Conservation (phyloP, 2,888 invertebrate species). For the Nemotelus nigrinus region DNA sequence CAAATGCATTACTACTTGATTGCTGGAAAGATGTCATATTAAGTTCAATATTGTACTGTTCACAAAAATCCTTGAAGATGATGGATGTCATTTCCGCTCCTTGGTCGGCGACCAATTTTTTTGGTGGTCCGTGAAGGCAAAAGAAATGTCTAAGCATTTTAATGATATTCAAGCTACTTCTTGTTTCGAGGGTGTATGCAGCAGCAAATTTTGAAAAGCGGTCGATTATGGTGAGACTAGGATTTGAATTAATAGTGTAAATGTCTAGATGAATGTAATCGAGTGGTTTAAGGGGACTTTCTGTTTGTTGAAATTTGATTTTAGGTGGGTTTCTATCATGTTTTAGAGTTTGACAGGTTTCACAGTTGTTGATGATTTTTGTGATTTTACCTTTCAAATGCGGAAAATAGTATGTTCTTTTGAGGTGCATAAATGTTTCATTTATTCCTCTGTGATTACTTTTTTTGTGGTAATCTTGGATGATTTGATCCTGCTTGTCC, state of each 20-base stretch:
- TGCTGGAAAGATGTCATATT: too few relatives aligned
- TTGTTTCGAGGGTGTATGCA: too few relatives aligned
- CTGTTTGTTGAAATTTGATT: neutral
- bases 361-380: too few relatives aligned
- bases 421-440: too few relatives aligned
- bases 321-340: constrained; percentile 47
- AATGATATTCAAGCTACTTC: too few relatives aligned
- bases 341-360: constrained; percentile 46
- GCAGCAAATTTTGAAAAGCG: neutral
- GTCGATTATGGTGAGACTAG: constrained; percentile 45
- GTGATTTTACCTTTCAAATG: too few relatives aligned
- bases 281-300: constrained; percentile 2
- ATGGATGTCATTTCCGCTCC: constrained; percentile 48
- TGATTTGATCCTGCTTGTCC: constrained; percentile 51
- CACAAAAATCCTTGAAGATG: constrained; percentile 49
- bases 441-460: constrained; percentile 51
- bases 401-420: too few relatives aligned
- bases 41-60: constrained; percentile 44
- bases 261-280: constrained; percentile 36
- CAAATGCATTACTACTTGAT: constrained; percentile 48
- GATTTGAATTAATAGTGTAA: constrained; percentile 50
- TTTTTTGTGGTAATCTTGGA: constrained; percentile 50
- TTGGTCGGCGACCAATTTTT: constrained; percentile 16
- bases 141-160: too few relatives aligned
- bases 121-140: constrained; percentile 20